A percentile compares a stretch with the other conserved stretches of the same genome.
These are phyloP conservation scores for Microctonus hyperodae DNA, from an alignment of 2,888 invertebrate species.

Conservation along the genomic window DNA sequence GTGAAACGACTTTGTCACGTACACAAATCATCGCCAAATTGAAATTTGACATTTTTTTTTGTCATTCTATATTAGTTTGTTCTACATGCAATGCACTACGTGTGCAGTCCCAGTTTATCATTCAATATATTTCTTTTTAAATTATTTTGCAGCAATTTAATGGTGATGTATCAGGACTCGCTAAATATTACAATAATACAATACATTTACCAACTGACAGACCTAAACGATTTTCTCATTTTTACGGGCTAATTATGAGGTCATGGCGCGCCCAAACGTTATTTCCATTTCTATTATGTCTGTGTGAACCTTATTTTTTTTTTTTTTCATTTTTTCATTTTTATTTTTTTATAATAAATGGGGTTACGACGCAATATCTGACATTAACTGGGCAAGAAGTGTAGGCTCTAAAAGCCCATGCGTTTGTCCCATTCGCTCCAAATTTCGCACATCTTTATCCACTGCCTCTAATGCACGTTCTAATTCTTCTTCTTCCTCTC, in stretches of 20 bases:
- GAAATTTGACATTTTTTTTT: slow-evolving; percentile 29
- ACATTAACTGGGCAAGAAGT: slow-evolving; percentile 63
- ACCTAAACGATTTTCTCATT: slow-evolving; percentile 45
- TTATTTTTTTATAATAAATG: slow-evolving; percentile 45
- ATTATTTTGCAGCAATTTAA: slow-evolving; percentile 32
- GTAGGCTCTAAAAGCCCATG: slow-evolving; percentile 69
- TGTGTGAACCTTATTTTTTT: slow-evolving; percentile 6
- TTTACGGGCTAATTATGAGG: slow-evolving; percentile 25
- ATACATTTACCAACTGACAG: slow-evolving; percentile 52
- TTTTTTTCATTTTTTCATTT: slow-evolving; percentile 6
- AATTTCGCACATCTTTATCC: slow-evolving; percentile 75
- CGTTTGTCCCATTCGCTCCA: slow-evolving; percentile 72
- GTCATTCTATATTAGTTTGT: slow-evolving; percentile 19
- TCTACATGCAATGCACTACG: slow-evolving; percentile 34
- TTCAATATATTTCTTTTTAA: slow-evolving; percentile 33
- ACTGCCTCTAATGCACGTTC: slow-evolving; percentile 85
- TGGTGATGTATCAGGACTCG: slow-evolving; percentile 7
- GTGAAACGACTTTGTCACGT: slow-evolving; percentile 34
- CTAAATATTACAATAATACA: slow-evolving; percentile 41
- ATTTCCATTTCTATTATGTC: slow-evolving; percentile 24
- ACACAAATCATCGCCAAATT: slow-evolving; percentile 32
- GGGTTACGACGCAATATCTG: slow-evolving; percentile 63
- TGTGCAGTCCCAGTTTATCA: slow-evolving; percentile 40
- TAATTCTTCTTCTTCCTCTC: slow-evolving; percentile 87
- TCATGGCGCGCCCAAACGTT: slow-evolving; percentile 45